Conservation (phyloP, 2,113 vertebrate species). For the Grammomys dolichurus region DNA sequence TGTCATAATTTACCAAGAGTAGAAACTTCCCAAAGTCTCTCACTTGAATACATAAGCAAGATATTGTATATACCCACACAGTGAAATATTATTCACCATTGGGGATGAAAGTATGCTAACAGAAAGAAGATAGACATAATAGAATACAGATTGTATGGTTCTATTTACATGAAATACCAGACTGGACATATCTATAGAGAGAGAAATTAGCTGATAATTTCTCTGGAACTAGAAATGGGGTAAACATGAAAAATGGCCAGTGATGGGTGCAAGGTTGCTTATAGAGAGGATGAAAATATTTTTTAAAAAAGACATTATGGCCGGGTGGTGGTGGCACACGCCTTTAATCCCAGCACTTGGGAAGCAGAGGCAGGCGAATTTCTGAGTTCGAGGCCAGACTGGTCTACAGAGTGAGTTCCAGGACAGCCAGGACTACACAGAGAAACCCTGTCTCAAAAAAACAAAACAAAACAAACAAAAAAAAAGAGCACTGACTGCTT, state of each 20-base stretch:
- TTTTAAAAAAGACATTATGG: background rate
- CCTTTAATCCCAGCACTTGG: too few relatives aligned
- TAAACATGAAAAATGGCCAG: background rate
- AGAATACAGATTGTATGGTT: background rate
- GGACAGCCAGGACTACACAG: too few relatives aligned
- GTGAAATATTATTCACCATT: background rate
- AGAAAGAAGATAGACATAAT: background rate
- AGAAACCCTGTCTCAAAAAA: too few relatives aligned
- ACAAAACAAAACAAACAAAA: too few relatives aligned
- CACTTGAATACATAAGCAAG: background rate
- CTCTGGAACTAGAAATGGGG: background rate
- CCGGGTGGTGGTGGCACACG: too few relatives aligned
- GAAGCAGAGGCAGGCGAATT: too few relatives aligned
- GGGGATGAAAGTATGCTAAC: background rate
- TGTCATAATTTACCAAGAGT: background rate
- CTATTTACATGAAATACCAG: background rate
- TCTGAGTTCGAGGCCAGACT: too few relatives aligned
- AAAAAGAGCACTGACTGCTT: too few relatives aligned
- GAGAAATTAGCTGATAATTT: background rate
- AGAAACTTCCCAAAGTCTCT: background rate
- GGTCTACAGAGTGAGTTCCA: too few relatives aligned
- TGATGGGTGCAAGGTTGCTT: background rate
- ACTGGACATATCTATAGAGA: background rate
- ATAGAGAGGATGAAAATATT: background rate
- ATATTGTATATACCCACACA: background rate